Percentiles rank a stretch among this genome's conserved stretches.
phyloP scores from a whole-genome alignment of 2,888 invertebrate species.

The Drymonia ruficornis region DNA sequence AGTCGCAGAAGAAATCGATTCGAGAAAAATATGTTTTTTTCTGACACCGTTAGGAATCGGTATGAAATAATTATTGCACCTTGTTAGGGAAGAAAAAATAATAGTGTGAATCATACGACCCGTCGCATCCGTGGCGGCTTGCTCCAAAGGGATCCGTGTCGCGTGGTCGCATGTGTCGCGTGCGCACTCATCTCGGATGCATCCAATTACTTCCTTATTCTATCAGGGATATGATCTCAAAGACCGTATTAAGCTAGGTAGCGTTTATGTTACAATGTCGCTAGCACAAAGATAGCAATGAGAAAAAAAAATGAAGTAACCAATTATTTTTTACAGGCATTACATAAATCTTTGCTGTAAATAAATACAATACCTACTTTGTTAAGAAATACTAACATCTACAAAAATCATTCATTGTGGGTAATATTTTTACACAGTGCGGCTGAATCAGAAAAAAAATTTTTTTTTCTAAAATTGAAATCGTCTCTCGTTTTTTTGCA shows the following conservation, averaged over 20 bases:
- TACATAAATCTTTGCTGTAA: too few species aligned
- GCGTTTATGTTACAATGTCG: constrained; percentile 27
- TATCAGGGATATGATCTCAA: constrained; percentile 29
- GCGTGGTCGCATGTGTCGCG: constrained; percentile 39
- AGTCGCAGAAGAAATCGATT: constrained; percentile 29
- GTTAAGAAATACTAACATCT: too few species aligned
- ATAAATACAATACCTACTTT: too few species aligned
- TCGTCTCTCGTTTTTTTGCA: constrained; percentile 17
- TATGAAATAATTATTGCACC: constrained; percentile 16
- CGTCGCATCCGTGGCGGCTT: constrained; percentile 14
- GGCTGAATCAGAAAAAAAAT: too few species aligned
- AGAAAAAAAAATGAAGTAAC: too few species aligned
- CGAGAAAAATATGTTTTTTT: constrained; percentile 15
- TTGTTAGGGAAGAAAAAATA: constrained; percentile 10
- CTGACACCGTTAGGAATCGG: constrained; percentile 16
- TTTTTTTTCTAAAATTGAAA: constrained; percentile 6
- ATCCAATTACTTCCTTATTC: constrained; percentile 46
- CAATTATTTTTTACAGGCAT: too few species aligned
- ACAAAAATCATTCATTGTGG: too few species aligned
- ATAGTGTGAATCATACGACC: constrained; percentile 8
- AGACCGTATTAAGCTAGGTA: constrained; percentile 26
- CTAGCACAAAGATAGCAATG: constrained; percentile 6
- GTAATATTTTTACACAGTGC: too few species aligned
- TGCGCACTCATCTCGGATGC: constrained; percentile 47
- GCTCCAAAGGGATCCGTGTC: constrained; percentile 45